Conservation (phyloP, 2,113 vertebrate genomes). For the Rostratula benghalensis region DNA sequence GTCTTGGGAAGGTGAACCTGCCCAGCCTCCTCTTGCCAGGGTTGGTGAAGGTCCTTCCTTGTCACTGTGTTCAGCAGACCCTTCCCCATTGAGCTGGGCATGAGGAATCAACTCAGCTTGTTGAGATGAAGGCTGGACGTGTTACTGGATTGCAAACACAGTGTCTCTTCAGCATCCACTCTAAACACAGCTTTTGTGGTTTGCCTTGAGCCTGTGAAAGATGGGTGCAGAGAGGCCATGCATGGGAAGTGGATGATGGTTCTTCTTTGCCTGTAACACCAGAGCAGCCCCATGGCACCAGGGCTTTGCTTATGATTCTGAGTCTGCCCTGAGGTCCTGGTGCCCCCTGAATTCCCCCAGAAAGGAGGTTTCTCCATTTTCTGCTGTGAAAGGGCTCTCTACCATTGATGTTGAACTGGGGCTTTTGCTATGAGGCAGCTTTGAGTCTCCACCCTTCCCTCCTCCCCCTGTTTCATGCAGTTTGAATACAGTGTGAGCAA, state of each 20-base stretch:
- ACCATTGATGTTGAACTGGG: not conserved
- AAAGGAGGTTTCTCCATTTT: not conserved
- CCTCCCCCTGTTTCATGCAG: not conserved
- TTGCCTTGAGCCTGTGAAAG: not conserved
- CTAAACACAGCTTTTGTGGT: not conserved
- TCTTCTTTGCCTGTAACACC: not conserved
- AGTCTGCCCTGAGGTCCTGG: rapidly evolving
- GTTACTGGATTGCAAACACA: not conserved
- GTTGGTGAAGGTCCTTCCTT: not conserved
- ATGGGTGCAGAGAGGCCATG: not conserved
- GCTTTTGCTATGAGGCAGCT: not conserved
- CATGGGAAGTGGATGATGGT: not conserved
- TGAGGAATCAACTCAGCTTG: not conserved
- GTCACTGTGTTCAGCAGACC: not conserved
- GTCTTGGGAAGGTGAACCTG: not conserved
- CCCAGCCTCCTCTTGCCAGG: not conserved
- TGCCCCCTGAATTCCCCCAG: not conserved
- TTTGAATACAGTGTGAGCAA: not conserved
- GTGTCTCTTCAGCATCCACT: not conserved
- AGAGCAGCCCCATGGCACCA: not conserved
- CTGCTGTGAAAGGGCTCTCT: not conserved
- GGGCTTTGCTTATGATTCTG: not conserved
- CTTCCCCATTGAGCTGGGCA: not conserved
- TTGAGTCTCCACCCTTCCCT: not conserved
- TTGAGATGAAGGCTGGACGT: not conserved